phyloP scores from a whole-genome alignment of 2,113 vertebrate genomes.

The Ascaphus truei region DNA sequence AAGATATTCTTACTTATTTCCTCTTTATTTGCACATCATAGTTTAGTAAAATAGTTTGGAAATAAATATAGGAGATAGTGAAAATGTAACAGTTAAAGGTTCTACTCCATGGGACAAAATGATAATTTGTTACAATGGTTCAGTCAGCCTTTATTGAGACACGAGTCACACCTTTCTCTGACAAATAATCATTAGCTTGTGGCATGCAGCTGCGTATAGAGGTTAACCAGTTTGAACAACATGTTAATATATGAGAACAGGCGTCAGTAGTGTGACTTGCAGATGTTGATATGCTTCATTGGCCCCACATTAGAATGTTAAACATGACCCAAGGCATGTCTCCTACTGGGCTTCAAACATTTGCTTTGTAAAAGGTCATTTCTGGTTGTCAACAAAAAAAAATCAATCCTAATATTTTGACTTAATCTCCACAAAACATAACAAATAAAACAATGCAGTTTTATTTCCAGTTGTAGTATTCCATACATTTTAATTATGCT shows the following conservation, averaged over 20 bases:
- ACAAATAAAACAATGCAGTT: constrained; percentile 34
- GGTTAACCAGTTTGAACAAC: constrained; percentile 38
- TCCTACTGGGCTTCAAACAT: constrained; percentile 31
- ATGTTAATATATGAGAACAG: constrained; percentile 42
- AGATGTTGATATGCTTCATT: constrained; percentile 32
- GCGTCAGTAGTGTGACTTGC: not conserved
- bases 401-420: constrained; percentile 7
- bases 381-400: not conserved
- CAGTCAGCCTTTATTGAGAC: constrained; percentile 10
- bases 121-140: too few relatives aligned
- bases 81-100: too few relatives aligned
- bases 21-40: too few relatives aligned
- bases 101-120: too few relatives aligned
- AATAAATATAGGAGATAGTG: too few relatives aligned
- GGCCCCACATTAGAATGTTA: constrained; percentile 39
- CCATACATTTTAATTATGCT: too few relatives aligned
- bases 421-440: constrained; percentile 22
- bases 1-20: too few relatives aligned
- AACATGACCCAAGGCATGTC: constrained; percentile 43
- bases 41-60: too few relatives aligned
- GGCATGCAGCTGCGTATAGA: constrained; percentile 18
- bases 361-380: constrained; percentile 19
- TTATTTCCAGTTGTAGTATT: too few relatives aligned
- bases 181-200: constrained; percentile 4
- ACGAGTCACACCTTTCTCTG: constrained; percentile 3